A percentile compares a stretch with the other conserved stretches of the same genome.
phyloP scores from a whole-genome alignment of 1,140 invertebrate species.

The Listronotus bonariensis region DNA sequence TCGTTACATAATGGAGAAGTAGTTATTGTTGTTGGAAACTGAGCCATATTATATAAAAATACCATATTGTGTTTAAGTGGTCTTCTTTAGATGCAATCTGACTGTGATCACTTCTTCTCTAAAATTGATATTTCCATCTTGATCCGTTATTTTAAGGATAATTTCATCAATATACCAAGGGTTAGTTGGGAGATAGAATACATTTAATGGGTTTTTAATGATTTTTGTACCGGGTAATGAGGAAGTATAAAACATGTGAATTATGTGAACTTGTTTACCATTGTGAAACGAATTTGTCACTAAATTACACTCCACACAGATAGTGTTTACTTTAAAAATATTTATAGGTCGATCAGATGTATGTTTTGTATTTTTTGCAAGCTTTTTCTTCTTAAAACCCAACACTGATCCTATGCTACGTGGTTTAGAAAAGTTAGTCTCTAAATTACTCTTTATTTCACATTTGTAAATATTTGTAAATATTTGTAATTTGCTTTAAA shows the following conservation, averaged over 20 bases:
- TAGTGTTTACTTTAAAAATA: too few relatives aligned
- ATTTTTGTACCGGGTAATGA: slow-evolving; percentile 45
- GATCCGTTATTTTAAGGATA: not conserved
- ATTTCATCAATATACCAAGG: slow-evolving; percentile 2
- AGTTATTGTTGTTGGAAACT: not conserved
- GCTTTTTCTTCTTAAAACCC: too few relatives aligned
- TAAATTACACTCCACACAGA: slow-evolving; percentile 40
- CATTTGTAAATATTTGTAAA: slow-evolving; percentile 38
- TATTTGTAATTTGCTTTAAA: slow-evolving; percentile 40
- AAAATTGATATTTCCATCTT: not conserved
- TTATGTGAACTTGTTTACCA: slow-evolving; percentile 41
- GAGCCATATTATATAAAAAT: slow-evolving; percentile 5
- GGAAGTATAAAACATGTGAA: slow-evolving; percentile 49
- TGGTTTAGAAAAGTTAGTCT: too few relatives aligned
- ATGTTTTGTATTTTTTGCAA: too few relatives aligned
- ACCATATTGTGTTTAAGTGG: slow-evolving; percentile 3
- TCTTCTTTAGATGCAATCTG: slow-evolving; percentile 1
- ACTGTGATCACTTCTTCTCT: slow-evolving; percentile 1
- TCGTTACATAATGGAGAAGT: too few relatives aligned
- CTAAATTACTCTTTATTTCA: slow-evolving; percentile 17
- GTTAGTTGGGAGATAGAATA: slow-evolving; percentile 49
- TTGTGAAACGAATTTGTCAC: slow-evolving; percentile 46
- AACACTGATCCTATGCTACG: too few relatives aligned
- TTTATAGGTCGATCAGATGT: too few relatives aligned
- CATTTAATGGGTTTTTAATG: slow-evolving; percentile 40